phyloP scores from a whole-genome alignment of 2,113 vertebrate genomes.

The Pica pica region DNA sequence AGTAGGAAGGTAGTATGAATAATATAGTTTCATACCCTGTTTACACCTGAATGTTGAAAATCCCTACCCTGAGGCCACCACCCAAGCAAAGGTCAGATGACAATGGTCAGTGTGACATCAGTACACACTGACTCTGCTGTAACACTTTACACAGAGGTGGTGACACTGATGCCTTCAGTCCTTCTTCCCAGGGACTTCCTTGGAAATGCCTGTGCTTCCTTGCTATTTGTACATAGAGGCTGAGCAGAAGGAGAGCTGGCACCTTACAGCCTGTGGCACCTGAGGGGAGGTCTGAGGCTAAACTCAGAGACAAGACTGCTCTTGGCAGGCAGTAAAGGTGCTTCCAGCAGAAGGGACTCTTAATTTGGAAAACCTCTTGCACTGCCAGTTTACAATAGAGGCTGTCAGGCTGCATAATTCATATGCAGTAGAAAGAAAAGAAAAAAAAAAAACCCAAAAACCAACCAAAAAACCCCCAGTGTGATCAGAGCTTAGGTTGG shows the following conservation, averaged over 20 bases:
- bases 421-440: neutral
- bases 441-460: no score
- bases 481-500: slow-evolving; percentile 19
- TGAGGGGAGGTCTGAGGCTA: neutral
- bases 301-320: neutral
- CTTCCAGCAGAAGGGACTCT: neutral
- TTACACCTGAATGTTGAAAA: neutral
- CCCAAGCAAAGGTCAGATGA: neutral
- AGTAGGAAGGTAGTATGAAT: neutral
- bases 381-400: neutral
- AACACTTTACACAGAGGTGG: neutral
- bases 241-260: neutral
- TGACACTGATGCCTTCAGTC: neutral
- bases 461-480: neutral
- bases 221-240: neutral
- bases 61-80: neutral
- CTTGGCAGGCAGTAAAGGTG: neutral
- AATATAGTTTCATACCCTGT: neutral
- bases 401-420: slow-evolving; percentile 39
- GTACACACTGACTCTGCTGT: neutral
- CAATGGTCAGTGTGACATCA: neutral
- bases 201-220: neutral
- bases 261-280: neutral
- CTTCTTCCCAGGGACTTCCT: neutral
- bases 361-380: neutral